Evolutionary conservation across 2,113 vertebrate species (phyloP), one percentile per base, ranked within the genome.

Genomic region (Egretta garzetta): DNA sequence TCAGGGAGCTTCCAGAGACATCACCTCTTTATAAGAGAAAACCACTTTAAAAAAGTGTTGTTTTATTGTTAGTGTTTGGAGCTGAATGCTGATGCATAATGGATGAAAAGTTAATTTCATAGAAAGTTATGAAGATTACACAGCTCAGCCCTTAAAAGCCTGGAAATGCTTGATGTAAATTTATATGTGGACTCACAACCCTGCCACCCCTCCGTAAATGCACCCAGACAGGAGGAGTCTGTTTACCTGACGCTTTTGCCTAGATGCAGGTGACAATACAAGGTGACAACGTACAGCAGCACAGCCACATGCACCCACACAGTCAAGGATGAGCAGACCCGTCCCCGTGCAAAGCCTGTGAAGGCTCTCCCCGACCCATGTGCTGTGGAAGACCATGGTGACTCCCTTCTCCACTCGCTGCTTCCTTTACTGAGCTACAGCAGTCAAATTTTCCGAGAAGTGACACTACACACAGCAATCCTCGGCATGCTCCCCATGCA

Each of bases 241-340:
- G 15, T 47, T 79, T 49, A 85, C 45, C 37, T 0, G 1, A 20
- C 1, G 0, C 2, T 24, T 67, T 67, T 80, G 28, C n/a, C 24
- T 3, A 6, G 53, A 50, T 4, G 9, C 22, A 60, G 30, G 45
- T 76, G 88, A 70, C 58, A 64, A 88, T 26, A n/a, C 11, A 68
- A 74, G 35, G n/a, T 24, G 59, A 70, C 55, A 32, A n/a, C 0
- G 21, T 21, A 45, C n/a, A 64, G 28, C 27, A 60, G 72, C 55
- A 77, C 0, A 1, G 63, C 35, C 80, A 74, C 79, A 66, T 3
- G 1, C 23, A 2, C 19, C 79, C 20, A 15, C 12, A 7, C 0
- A 3, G 43, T 18, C 67, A 43, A 45, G n/a, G 23, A 47, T 10
- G 1, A 83, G 22, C 11, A 63, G 14, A 90, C 37, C 12, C 17